Base-by-base conservation (phyloP, 2,888 invertebrate genomes). In the Litoditis marina region DNA sequence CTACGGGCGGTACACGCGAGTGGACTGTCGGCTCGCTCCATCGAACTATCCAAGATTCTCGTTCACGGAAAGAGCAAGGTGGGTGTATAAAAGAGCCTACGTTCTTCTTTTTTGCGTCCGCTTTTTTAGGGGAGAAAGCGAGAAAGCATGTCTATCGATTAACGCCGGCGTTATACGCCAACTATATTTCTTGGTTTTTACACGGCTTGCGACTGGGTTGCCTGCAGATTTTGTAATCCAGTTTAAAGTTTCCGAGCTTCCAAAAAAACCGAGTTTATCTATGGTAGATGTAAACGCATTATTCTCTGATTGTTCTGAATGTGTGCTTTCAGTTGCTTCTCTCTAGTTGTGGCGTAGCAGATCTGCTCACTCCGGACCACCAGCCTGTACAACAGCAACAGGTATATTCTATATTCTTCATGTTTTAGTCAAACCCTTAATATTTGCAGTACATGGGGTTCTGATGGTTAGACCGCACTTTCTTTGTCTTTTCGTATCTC, bases 31-130 rank as follows among this genome's bases (percentile, higher is more conserved):
- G 90, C 89, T 80, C 89, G 94, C 82, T 89, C 89, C 77, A 85
- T 98, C 81, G 94, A 95, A 84, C 91, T 93, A 31, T 91, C 91
- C 53, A 94, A 95, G 86, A 91, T 96, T 46, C 78, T 86, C 42
- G 74, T 85, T 47, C 82, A 82, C 63, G 83, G 83, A 25, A 72
- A 76, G 54, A 73, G 66, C 51, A 75, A 74, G 63, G 67, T 76
- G 22, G 16, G 19, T 19, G n/a, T 25, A 60, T 34, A 11, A 11
- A 22, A 19, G 11, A 49, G 49, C 49, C 8, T n/a, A n/a, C n/a
- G n/a, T n/a, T n/a, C n/a, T n/a, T n/a, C n/a, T n/a, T n/a, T n/a
- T n/a, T n/a, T n/a, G n/a, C n/a, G n/a, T n/a, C n/a, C n/a, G n/a
- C n/a, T n/a, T n/a, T n/a, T n/a, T n/a, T n/a, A n/a, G n/a, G n/a